A percentile compares a stretch with the other conserved stretches of the same genome.
Evolutionary conservation across 2,113 vertebrate genomes (phyloP).

Genomic region (Apus apus): DNA sequence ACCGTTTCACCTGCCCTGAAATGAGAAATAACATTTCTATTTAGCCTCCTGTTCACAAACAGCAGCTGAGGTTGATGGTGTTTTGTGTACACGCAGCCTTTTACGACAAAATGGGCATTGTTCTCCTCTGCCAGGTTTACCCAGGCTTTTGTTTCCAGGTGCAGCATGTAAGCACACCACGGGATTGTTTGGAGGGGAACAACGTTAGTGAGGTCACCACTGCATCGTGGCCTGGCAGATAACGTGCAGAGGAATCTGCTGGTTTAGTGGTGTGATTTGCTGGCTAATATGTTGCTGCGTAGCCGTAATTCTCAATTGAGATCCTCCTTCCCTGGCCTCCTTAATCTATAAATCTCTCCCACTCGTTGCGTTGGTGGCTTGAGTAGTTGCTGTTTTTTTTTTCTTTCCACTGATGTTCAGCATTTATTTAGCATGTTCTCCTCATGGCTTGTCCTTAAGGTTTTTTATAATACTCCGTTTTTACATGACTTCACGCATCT

Average conservation of each 20-base stretch:
- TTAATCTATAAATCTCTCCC: not conserved
- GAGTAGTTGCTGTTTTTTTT: not conserved
- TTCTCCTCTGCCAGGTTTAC: not conserved
- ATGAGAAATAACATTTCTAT: not conserved
- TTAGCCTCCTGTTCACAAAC: not conserved
- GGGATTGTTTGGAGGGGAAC: not conserved
- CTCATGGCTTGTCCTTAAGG: not conserved
- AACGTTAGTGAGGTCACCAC: not conserved
- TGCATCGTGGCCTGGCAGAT: not conserved
- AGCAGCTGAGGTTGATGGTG: not conserved
- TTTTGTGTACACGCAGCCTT: not conserved
- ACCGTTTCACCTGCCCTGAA: not conserved
- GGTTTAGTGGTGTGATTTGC: constrained; percentile 3
- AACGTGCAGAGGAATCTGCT: not conserved
- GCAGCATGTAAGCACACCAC: not conserved
- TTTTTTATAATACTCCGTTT: not conserved
- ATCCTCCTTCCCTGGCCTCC: not conserved
- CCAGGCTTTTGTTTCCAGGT: not conserved
- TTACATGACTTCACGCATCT: not conserved
- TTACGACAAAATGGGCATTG: not conserved
- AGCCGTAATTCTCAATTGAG: not conserved
- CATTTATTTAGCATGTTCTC: not conserved
- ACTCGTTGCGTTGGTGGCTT: not conserved
- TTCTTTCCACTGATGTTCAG: not conserved
- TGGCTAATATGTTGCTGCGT: not conserved